Base-by-base conservation (phyloP, 1,140 invertebrate genomes). In the Tetramorium parvispinum region DNA sequence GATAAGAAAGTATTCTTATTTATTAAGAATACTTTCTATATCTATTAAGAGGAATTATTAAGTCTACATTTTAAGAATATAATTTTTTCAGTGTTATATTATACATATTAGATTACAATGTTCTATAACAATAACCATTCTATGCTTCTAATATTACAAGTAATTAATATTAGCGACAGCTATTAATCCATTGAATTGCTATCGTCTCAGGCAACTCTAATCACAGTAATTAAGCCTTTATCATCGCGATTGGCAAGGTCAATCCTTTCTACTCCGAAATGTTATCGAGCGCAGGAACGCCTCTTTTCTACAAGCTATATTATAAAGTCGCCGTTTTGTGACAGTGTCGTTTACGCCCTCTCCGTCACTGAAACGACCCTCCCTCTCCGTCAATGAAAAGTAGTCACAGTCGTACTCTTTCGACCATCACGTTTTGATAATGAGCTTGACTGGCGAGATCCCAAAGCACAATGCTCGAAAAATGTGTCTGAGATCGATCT, bases 401-500 rank as follows among this genome's bases (percentile, higher is more conserved):
- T 68, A 43, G 16, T 70, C 21, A 37, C 32, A 21, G 13, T 57
- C 11, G 53, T 59, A 16, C 27, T 7, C 21, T 43, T 43, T 70
- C 63, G 63, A 78, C 3, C 40, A 8, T 46, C 21, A 3, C 16
- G 1, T 43, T 2, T 21, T 13, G 75, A 46, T 81, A 70, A 70
- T 4, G 21, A 70, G 16, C 13, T 4, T 21, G 21, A 68, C 16
- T 55, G 32, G 21, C 21, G 11, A 78, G 76, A 7, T 24, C 3
- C 13, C 51, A 40, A 32, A 57, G 5, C 16, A 55, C 32, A 66
- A 81, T 81, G 21, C n/a, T 68, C 21, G 63, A 70, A 65, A 78
- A 79, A 37, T 46, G 21, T 49, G 32, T 27, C 21, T 13, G 66
- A 66, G 46, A 85, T 87, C 53, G 73, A 88, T 88, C 57, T 82